phyloP scores from a whole-genome alignment of 2,888 invertebrate species.

The Agrypnus murinus region DNA sequence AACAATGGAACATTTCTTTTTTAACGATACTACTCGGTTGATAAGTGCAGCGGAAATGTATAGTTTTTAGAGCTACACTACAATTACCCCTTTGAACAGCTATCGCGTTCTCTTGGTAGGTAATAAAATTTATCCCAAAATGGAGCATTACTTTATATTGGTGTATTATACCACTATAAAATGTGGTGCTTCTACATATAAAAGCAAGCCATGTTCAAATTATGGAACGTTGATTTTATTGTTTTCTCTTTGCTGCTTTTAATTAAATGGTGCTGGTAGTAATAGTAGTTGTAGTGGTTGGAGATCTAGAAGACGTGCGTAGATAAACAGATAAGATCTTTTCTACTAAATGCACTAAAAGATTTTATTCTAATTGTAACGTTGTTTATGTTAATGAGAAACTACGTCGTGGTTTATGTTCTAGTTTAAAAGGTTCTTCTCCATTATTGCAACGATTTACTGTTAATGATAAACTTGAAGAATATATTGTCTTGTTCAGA shows the following conservation, averaged over 20 bases:
- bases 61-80: slow-evolving; percentile 25
- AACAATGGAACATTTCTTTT: slow-evolving; percentile 23
- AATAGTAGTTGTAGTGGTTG: no score
- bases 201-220: slow-evolving; percentile 33
- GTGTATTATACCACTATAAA: no score
- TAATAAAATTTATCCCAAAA: slow-evolving; percentile 23
- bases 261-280: slow-evolving; percentile 28
- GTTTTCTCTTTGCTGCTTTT: slow-evolving; percentile 29
- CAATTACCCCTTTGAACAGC: slow-evolving; percentile 31
- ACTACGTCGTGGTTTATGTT: no score
- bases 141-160: no score
- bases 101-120: slow-evolving; percentile 14
- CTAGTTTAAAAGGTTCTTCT: no score
- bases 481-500: no score
- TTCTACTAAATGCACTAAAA: neutral
- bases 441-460: no score
- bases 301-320: slow-evolving; percentile 12
- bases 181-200: no score
- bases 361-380: no score
- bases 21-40: slow-evolving; percentile 20
- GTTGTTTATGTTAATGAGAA: no score
- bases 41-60: slow-evolving; percentile 27
- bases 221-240: slow-evolving; percentile 43
- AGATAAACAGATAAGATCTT: slow-evolving; percentile 22
- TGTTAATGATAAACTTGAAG: no score